These are phyloP conservation scores for Nomada ferruginata DNA, from an alignment of 2,888 invertebrate genomes.

Conservation along the genomic window DNA sequence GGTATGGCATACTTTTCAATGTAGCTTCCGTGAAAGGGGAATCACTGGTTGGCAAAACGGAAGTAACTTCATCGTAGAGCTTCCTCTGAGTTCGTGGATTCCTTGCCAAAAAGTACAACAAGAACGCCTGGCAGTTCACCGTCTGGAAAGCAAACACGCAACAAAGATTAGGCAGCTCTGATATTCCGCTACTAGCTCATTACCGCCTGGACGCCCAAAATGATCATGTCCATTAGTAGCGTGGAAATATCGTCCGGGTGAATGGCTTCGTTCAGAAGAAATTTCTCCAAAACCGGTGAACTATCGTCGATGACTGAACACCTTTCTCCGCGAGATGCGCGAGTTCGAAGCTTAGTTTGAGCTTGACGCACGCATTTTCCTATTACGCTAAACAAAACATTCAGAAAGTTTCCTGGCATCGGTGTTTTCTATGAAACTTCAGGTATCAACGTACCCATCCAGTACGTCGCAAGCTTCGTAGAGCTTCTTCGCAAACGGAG, in stretches of 20 bases:
- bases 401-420: neutral
- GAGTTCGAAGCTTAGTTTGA: constrained; percentile 79
- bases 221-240: constrained; percentile 88
- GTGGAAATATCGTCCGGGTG: constrained; percentile 87
- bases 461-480: constrained; percentile 87
- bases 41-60: constrained; percentile 77
- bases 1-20: constrained; percentile 84
- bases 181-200: neutral
- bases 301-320: constrained; percentile 58
- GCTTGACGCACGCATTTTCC: constrained; percentile 86
- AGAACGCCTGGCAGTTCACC: constrained; percentile 87
- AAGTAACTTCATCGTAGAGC: constrained; percentile 87
- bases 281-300: constrained; percentile 85
- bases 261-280: constrained; percentile 86
- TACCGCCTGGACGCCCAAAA: constrained; percentile 89
- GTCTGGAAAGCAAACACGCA: constrained; percentile 82
- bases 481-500: constrained; percentile 86
- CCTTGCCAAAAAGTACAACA: constrained; percentile 89
- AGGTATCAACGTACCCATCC: constrained; percentile 85
- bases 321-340: constrained; percentile 62
- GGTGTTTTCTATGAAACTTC: neutral
- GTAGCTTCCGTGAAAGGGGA: constrained; percentile 77
- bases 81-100: constrained; percentile 87
- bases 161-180: neutral
- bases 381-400: constrained; percentile 73